These are phyloP conservation scores for Litocranius walleri DNA, from an alignment of 2,113 vertebrate species.

Conservation along the genomic window DNA sequence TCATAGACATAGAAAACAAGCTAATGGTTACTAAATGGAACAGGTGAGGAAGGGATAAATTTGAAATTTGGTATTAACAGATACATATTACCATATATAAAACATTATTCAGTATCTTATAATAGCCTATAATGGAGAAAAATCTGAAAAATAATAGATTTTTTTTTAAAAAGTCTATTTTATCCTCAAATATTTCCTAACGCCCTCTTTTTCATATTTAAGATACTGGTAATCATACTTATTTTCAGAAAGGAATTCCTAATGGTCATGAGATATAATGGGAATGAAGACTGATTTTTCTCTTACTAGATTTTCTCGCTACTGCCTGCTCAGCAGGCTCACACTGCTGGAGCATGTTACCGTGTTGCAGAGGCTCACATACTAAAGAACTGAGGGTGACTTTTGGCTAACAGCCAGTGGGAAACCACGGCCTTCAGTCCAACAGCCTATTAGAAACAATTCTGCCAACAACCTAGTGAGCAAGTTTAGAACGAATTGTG, in stretches of 20 bases:
- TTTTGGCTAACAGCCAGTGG: background rate
- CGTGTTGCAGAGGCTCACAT: background rate
- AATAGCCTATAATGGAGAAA: background rate
- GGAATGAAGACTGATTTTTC: background rate
- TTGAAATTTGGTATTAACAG: background rate
- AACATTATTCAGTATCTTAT: background rate
- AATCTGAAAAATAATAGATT: background rate
- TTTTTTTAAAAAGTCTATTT: background rate
- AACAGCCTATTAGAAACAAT: background rate
- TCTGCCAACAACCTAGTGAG: background rate
- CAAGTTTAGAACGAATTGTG: background rate
- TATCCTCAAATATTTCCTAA: background rate
- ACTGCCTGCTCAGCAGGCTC: background rate
- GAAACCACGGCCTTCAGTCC: no score
- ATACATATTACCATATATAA: background rate
- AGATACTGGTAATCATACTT: background rate
- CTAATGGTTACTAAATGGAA: background rate
- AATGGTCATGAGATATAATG: background rate
- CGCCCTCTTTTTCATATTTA: background rate
- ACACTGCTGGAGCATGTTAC: background rate
- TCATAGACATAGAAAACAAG: background rate
- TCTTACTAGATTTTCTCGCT: background rate
- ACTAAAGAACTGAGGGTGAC: background rate
- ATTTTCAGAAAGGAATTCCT: background rate
- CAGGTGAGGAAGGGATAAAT: background rate